Base-by-base conservation (phyloP, 2,888 invertebrate genomes). In the Syrista parreyssii region DNA sequence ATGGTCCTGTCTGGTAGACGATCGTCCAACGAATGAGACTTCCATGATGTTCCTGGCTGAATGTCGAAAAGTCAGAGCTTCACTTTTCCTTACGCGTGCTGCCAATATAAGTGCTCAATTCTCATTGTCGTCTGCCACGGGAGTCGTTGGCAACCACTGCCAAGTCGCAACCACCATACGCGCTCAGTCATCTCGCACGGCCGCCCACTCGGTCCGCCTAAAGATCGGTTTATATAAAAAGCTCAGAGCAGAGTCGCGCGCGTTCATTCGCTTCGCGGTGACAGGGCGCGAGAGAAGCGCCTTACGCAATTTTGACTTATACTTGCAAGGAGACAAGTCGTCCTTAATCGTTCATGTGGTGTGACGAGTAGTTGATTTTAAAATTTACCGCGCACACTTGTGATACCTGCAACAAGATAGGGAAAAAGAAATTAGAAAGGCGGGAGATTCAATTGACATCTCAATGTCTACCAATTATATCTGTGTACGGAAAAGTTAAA, bases 151-250 rank as follows among this genome's bases (percentile, higher is more conserved):
- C 71, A 78, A 72, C 75, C 68, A 35, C 15, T 35, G 68, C 35
- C 75, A 76, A 76, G 73, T 75, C 76, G 71, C 31, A 72, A 30
- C 73, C 76, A 36, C 68, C 68, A 76, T 40, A 40, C 40, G 31
- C n/a, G 73, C 73, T 30, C 73, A 32, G 34, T 23, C 32, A n/a
- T 31, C 73, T 73, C 74, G 74, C 76, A 34, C 69, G 72, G 68
- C 68, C 75, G 76, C 73, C 83, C 81, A 78, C 75, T 75, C 33
- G 73, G 68, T 80, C 82, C 82, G 82, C 83, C 85, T 78, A 86
- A 87, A 88, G 86, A 82, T 82, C 84, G 83, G 78, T 85, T 85
- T 84, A 84, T 86, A 86, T 89, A 89, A 89, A 89, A 89, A 88
- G 85, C 86, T 85, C 83, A 82, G 77, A 35, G 74, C 80, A 76